Evolutionary conservation across 1,140 invertebrate species (phyloP).

Genomic region (Nephila pilipes): DNA sequence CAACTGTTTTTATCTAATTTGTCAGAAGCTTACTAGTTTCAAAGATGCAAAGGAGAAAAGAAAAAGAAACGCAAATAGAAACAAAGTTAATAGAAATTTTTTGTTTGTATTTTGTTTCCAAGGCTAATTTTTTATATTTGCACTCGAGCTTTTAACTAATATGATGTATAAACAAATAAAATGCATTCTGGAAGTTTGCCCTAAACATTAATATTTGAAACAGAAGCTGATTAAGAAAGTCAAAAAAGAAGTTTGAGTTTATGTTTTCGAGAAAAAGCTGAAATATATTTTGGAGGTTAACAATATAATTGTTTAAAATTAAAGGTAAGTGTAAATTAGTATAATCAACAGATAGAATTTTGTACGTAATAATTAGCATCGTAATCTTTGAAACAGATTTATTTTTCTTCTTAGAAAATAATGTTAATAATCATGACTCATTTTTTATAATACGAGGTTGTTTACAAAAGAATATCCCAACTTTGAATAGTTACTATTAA

Average conservation of each 20-base stretch:
- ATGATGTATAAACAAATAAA: not conserved
- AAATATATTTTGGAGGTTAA: too few relatives aligned
- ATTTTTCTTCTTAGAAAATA: too few relatives aligned
- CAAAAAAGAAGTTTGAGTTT: not conserved
- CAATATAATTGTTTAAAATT: too few relatives aligned
- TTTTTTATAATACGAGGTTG: too few relatives aligned
- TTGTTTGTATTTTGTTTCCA: not conserved
- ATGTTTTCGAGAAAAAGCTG: not conserved
- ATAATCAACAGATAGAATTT: too few relatives aligned
- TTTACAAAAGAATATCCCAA: too few relatives aligned
- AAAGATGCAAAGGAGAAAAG: not conserved
- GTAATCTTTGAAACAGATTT: too few relatives aligned
- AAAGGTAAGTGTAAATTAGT: too few relatives aligned
- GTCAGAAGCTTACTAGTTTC: constrained; percentile 25
- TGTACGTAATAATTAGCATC: too few relatives aligned
- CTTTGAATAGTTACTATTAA: too few relatives aligned
- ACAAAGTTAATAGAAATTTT: not conserved
- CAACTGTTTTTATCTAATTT: constrained; percentile 15
- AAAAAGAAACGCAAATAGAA: not conserved
- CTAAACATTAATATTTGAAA: not conserved
- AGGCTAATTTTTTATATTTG: not conserved
- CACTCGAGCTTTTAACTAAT: not conserved
- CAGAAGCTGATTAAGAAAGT: not conserved
- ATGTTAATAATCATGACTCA: too few relatives aligned
- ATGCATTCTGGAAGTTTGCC: not conserved